Evolutionary conservation across 2,113 vertebrate genomes (phyloP), one percentile per base, ranked within the genome.

Genomic region (Pachycephala philippinensis): DNA sequence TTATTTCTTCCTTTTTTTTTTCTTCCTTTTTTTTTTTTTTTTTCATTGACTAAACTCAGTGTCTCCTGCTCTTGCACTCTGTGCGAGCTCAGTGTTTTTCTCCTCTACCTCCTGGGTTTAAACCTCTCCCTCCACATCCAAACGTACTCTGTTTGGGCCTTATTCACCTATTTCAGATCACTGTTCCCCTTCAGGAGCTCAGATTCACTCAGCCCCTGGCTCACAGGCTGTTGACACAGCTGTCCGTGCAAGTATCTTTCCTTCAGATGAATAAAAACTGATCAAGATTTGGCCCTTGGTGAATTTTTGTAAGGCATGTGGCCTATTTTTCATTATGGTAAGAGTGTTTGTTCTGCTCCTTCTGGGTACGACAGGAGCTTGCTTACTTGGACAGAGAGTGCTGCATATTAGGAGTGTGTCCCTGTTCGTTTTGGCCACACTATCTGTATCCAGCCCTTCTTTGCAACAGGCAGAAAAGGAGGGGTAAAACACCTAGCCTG

Each of bases 151-250:
- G 16, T 86, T 77, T 74, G 52, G 72, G 84, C 44, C 52, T 35
- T 68, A 68, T 82, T 91, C 91, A 91, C 96, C 88, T 89, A 65
- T 44, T 95, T 75, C 53, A 56, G 75, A 75, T 84, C 49, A 22
- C 65, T 60, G 76, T 59, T 57, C 60, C 40, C 3, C 70, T 94
- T 77, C 89, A 91, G 87, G 61, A 96, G 65, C 84, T 84, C 81
- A 82, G 87, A 92, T 87, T 91, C 74, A 27, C 61, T 91, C 89
- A 89, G 65, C 20, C 53, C 26, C 84, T 97, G 93, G 96, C 93
- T 96, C 74, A 33, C 53, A 53, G 65, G 81, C 78, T 96, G 95
- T 97, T 97, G 94, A 97, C 93, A 96, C 96, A 96, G 93, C 95
- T 97, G 96, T 95, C 77, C 0, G 1, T 91, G 33, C 0, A 1